Base-by-base conservation (phyloP, 1,140 invertebrate genomes). In the Uloborus diversus region DNA sequence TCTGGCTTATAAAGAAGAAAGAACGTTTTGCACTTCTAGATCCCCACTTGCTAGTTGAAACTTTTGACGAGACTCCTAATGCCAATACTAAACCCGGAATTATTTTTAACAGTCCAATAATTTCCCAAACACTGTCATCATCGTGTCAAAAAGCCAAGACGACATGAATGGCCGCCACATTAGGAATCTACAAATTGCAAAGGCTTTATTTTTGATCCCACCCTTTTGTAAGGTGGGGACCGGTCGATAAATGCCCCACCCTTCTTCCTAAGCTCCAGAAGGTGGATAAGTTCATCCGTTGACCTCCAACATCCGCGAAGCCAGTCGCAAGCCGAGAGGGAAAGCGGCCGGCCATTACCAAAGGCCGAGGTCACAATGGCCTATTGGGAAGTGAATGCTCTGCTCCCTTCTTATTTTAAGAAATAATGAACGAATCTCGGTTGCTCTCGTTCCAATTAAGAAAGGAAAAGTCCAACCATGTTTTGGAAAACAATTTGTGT, bases 221-320 rank as follows among this genome's bases (percentile, higher is more conserved):
- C 62, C 49, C 62, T 27, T 25, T 14, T 42, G 37, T 42, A 49
- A 30, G 37, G 71, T 64, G 42, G 61, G 62, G 61, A 78, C 37
- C 23, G 73, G 49, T 56, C 47, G 73, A 76, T 76, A 76, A 13
- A 20, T 65, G 73, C 71, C 61, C 73, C 73, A 65, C 61, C 73
- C 73, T 65, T 75, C 47, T 33, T 53, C n/a, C 33, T 27, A n/a
- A 62, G 57, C 71, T 35, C 37, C 73, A 53, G 69, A 78, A 56
- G 73, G 61, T 56, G 73, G 51, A 78, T 27, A 66, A 78, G 61
- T 66, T 78, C 73, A 66, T 78, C n/a, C 59, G 33, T 78, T 78
- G 61, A 78, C 73, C 73, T 61, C 61, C 57, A 78, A 65, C 73
- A 78, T 78, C 73, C 73, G 73, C 62, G n/a, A 65, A 78, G 73